Conservation (phyloP, 2,888 invertebrate genomes). For the Conops quadrifasciatus region DNA sequence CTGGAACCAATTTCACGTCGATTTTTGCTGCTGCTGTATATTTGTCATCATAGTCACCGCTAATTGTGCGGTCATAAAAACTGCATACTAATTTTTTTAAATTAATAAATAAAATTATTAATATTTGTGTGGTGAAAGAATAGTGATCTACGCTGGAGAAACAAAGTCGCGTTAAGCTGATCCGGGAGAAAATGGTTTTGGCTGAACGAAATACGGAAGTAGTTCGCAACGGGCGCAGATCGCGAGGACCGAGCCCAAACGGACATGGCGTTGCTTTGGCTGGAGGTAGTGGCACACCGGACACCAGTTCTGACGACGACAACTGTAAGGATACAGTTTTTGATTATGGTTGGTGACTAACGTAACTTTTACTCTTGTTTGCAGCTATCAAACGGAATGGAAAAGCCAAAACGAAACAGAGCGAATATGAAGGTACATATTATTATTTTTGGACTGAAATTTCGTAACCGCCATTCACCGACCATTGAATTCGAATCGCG, state of each 20-base stretch:
- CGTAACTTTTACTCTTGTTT: slow-evolving; percentile 27
- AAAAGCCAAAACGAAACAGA: slow-evolving; percentile 64
- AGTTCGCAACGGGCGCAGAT: slow-evolving; percentile 85
- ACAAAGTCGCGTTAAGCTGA: slow-evolving; percentile 59
- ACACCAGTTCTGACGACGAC: slow-evolving; percentile 87
- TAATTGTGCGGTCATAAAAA: slow-evolving; percentile 21
- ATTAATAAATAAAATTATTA: too few relatives aligned
- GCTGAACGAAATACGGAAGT: slow-evolving; percentile 87
- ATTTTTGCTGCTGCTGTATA: slow-evolving; percentile 30
- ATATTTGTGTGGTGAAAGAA: slow-evolving; percentile 18
- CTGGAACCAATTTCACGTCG: slow-evolving; percentile 37
- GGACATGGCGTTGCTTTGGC: slow-evolving; percentile 67
- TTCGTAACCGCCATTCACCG: too few relatives aligned
- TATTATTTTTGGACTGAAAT: background rate
- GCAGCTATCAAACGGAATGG: slow-evolving; percentile 64
- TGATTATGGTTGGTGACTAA: background rate
- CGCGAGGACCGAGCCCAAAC: slow-evolving; percentile 91
- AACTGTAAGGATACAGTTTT: slow-evolving; percentile 70
- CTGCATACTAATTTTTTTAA: background rate
- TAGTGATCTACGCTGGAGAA: slow-evolving; percentile 52
- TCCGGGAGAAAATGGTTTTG: slow-evolving; percentile 78
- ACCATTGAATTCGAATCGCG: too few relatives aligned
- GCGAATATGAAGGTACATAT: slow-evolving; percentile 63
- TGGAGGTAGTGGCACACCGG: slow-evolving; percentile 70
- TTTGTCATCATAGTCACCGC: slow-evolving; percentile 21